Evolutionary conservation across 1,140 invertebrate species (phyloP).

Genomic region (Dufourea novaeangliae): DNA sequence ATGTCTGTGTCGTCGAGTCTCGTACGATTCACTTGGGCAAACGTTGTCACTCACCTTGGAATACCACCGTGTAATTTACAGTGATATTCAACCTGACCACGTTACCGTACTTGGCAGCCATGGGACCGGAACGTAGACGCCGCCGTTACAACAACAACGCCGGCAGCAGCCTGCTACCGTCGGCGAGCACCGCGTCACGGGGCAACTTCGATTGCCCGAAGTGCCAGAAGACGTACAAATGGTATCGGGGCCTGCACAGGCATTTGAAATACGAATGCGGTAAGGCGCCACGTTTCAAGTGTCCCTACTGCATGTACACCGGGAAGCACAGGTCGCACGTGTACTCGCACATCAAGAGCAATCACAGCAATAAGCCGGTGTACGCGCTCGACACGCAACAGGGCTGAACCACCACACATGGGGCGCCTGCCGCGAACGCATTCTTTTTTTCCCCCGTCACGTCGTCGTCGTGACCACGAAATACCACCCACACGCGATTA

Average conservation of each 20-base stretch:
- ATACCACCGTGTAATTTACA: conserved; percentile 57
- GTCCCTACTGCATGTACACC: conserved; percentile 81
- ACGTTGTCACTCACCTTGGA: conserved; percentile 34
- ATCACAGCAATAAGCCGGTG: conserved; percentile 68
- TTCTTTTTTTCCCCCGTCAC: too few species aligned
- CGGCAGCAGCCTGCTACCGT: neutral
- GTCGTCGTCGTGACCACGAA: too few species aligned
- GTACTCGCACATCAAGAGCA: conserved; percentile 77
- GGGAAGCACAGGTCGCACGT: conserved; percentile 81
- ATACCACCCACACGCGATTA: too few species aligned
- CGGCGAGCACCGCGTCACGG: conserved; percentile 25
- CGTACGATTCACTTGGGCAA: neutral
- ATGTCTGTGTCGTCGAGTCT: conserved; percentile 49
- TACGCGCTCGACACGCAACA: conserved; percentile 71
- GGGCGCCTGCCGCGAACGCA: too few species aligned
- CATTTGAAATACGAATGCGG: conserved; percentile 85
- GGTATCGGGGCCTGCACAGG: conserved; percentile 84
- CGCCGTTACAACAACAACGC: conserved; percentile 41
- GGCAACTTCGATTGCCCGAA: conserved; percentile 84
- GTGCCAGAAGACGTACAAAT: conserved; percentile 83
- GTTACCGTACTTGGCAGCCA: conserved; percentile 31
- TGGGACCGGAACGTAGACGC: conserved; percentile 10
- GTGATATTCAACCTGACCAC: conserved; percentile 45
- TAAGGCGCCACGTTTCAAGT: conserved; percentile 84
- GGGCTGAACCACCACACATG: conserved; percentile 16